Evolutionary conservation across 1,140 invertebrate species (phyloP).

Genomic region (Drosophila ficusphila): DNA sequence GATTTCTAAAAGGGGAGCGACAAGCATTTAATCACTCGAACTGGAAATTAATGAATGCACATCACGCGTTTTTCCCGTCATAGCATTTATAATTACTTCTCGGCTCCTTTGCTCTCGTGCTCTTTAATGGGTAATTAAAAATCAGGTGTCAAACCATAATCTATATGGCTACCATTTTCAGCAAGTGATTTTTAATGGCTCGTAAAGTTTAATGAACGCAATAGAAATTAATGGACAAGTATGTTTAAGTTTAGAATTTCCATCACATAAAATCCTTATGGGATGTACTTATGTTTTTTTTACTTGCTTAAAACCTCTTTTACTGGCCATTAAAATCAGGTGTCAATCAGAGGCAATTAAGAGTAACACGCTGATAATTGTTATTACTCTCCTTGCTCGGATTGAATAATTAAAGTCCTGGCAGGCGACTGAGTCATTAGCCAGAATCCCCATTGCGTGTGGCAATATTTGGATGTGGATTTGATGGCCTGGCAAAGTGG

Average conservation of each 20-base stretch:
- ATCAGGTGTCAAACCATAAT: background rate
- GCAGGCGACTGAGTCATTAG: slow-evolving; percentile 26
- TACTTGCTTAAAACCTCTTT: no score
- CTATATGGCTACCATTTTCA: background rate
- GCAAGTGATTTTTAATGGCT: background rate
- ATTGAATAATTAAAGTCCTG: slow-evolving; percentile 29
- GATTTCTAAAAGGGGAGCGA: background rate
- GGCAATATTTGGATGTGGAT: background rate
- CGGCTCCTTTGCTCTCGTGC: background rate
- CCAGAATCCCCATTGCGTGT: slow-evolving; percentile 25
- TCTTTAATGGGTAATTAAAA: background rate
- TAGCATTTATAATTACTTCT: no score
- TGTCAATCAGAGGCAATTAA: slow-evolving; percentile 9
- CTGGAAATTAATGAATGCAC: background rate
- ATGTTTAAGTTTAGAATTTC: background rate
- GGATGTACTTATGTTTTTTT: no score
- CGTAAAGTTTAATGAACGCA: background rate
- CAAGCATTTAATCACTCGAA: no score
- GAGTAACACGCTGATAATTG: slow-evolving; percentile 14
- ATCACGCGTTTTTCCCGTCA: background rate
- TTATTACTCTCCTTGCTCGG: background rate
- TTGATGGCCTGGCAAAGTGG: slow-evolving; percentile 25
- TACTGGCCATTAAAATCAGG: slow-evolving; percentile 1
- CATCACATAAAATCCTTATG: no score
- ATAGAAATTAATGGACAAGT: background rate